Percentiles rank a stretch among this genome's conserved stretches.
phyloP scores from a whole-genome alignment of 2,113 vertebrate genomes.

The Passer domesticus region DNA sequence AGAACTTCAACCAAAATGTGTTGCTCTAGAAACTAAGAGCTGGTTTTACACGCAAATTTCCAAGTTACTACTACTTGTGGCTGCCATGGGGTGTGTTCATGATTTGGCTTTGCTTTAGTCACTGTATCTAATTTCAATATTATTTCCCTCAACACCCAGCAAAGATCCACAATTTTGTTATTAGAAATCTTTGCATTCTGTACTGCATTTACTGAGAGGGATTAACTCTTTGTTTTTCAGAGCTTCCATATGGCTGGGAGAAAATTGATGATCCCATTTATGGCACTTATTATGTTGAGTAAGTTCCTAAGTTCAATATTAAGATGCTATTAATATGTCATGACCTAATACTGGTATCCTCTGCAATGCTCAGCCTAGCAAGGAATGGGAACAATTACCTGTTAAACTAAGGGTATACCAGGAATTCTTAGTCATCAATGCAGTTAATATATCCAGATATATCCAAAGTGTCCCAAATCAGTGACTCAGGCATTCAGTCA shows the following conservation, averaged over 20 bases:
- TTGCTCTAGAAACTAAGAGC: background rate
- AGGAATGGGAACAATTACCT: background rate
- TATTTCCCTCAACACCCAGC: background rate
- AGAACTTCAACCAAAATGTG: background rate
- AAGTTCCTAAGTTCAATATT: conserved; percentile 84
- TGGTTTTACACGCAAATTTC: conserved; percentile 43
- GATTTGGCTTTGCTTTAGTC: conserved; percentile 38
- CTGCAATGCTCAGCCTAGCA: conserved; percentile 14
- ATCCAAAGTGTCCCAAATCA: background rate
- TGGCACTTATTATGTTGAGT: conserved; percentile 99
- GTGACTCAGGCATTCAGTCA: background rate
- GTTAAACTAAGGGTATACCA: conserved; percentile 3
- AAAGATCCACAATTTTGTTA: conserved; percentile 34
- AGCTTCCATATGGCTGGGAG: conserved; percentile 99
- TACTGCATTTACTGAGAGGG: conserved; percentile 67
- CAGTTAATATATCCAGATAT: background rate
- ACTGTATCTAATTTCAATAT: conserved; percentile 10
- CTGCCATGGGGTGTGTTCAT: background rate
- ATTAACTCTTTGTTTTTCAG: conserved; percentile 84
- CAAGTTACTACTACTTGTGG: background rate
- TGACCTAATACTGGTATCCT: conserved; percentile 32
- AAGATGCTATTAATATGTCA: conserved; percentile 66
- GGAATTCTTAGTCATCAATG: background rate
- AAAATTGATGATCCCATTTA: conserved; percentile 99
- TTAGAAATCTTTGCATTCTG: conserved; percentile 43